Evolutionary conservation across 1,140 invertebrate genomes (phyloP).

Genomic region (Laodelphax striatellus): DNA sequence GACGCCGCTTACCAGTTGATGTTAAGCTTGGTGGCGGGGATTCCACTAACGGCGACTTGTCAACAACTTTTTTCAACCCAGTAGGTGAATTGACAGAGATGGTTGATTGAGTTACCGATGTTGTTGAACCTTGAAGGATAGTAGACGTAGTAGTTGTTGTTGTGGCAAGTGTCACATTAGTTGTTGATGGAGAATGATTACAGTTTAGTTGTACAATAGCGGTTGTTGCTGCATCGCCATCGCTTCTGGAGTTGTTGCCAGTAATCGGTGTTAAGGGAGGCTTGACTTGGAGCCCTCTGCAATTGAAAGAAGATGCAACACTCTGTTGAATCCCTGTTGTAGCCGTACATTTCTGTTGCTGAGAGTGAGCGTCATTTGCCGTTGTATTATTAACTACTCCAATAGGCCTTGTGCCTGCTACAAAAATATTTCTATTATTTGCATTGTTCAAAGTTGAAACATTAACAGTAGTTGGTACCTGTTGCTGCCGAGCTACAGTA

Average conservation of each 20-base stretch:
- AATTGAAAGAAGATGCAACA: no score
- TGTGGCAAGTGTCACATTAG: conserved; percentile 6
- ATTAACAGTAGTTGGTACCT: conserved; percentile 8
- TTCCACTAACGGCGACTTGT: conserved; percentile 1
- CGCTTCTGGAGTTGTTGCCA: background rate
- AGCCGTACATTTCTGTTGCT: no score
- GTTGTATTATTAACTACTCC: no score
- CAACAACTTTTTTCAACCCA: background rate
- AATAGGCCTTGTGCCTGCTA: no score
- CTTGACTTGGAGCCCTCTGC: no score
- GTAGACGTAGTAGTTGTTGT: conserved; percentile 8
- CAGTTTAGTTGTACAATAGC: background rate
- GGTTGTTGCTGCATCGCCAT: background rate
- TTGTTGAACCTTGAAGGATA: conserved; percentile 12
- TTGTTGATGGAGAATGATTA: background rate
- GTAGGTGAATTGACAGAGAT: conserved; percentile 6
- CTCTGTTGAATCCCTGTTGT: no score
- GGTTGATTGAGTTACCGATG: conserved; percentile 25
- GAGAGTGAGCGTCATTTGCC: no score
- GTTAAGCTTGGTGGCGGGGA: conserved; percentile 15
- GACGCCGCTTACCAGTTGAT: conserved; percentile 41
- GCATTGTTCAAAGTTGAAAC: no score
- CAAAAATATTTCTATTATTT: no score
- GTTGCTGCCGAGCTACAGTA: conserved; percentile 14
- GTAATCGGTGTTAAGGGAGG: no score